These are phyloP conservation scores for Microplitis deprimator DNA, from an alignment of 2,888 invertebrate species.

Conservation along the genomic window DNA sequence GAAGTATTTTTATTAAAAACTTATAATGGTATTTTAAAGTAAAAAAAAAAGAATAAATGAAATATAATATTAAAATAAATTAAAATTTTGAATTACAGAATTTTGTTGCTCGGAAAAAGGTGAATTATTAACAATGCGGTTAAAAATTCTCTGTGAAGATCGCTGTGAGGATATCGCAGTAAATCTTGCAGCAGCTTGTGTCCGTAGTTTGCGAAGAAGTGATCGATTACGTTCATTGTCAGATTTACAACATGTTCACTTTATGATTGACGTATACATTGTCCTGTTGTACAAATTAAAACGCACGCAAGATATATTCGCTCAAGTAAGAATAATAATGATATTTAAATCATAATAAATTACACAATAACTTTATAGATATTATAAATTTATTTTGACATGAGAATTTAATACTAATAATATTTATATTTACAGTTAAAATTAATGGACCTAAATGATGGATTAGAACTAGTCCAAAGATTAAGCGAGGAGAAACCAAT, in stretches of 20 bases:
- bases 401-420: conserved; percentile 15
- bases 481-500: conserved; percentile 69
- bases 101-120: conserved; percentile 78
- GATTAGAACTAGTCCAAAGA: conserved; percentile 74
- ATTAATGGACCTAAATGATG: conserved; percentile 74
- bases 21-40: not conserved
- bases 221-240: conserved; percentile 66
- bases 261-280: conserved; percentile 76
- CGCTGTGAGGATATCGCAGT: conserved; percentile 78
- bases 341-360: not conserved
- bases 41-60: not conserved
- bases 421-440: conserved; percentile 70
- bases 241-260: conserved; percentile 73
- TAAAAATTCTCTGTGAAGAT: conserved; percentile 76
- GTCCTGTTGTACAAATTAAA: conserved; percentile 75
- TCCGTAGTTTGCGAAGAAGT: conserved; percentile 72
- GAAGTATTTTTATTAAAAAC: no score
- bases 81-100: conserved; percentile 71
- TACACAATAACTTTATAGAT: not conserved
- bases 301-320: conserved; percentile 73
- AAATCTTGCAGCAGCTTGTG: conserved; percentile 74
- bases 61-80: not conserved
- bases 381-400: conserved; percentile 2
- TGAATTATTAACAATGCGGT: conserved; percentile 75
- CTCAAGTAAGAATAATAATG: conserved; percentile 68